Base-by-base conservation (phyloP, 2,113 vertebrate species). In the Embiotoca jacksoni region DNA sequence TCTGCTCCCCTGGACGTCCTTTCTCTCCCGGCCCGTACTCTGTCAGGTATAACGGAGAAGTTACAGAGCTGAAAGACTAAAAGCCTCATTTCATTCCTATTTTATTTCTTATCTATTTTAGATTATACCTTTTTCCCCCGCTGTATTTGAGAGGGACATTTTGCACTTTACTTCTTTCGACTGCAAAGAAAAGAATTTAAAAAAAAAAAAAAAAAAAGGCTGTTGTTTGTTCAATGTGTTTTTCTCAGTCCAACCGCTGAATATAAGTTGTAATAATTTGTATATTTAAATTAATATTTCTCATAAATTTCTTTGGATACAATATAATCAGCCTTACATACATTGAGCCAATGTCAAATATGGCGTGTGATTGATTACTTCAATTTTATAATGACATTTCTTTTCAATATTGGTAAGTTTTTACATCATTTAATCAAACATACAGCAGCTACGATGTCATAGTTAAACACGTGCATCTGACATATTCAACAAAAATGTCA, bases 1-100 rank as follows among this genome's bases (percentile, higher is more conserved):
- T 75, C 57, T 76, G 81, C 66, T 66, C 79, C 59, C 67, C 4
- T 36, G 33, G 61, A 72, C 33, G 63, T 44, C 9, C 36, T 36
- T 46, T 52, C 44, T 15, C n/a, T n/a, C 23, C 15, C 50, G 39
- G 16, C 9, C 31, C 37, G 15, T 23, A 33, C 33, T 69, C 49
- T 53, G 41, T 56, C 5, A 52, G 41, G 31, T 39, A 55, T 56
- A 53, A 58, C 53, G 39, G 6, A 70, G 49, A 74, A 16, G 61
- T 75, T 67, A 57, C 31, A 60, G 31, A 67, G 3, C 37, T 37
- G 53, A 58, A 66, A 23, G 7, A 60, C 16, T 46, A 46, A 54
- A 73, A 8, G n/a, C 16, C 14, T 53, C 39, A 0, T 23, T 23
- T 23, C 23, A 23, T 23, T 1, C 23, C 23, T 3, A 55, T 72